A percentile compares a stretch with the other conserved stretches of the same genome.
These are phyloP conservation scores for Aegotheles bennettii DNA, from an alignment of 2,113 vertebrate species.

Conservation along the genomic window DNA sequence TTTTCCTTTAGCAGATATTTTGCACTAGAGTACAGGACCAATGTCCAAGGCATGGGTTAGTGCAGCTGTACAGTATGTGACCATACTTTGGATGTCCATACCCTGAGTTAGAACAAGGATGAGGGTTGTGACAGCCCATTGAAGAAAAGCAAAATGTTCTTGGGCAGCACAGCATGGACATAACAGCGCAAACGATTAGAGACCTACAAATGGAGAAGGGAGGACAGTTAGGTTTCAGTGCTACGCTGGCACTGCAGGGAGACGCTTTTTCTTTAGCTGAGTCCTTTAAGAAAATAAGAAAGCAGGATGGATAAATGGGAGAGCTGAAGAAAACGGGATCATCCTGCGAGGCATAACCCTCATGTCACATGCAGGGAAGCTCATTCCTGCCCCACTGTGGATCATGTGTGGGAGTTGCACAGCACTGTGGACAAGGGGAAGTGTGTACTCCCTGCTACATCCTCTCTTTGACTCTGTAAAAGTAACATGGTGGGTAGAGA, in stretches of 20 bases:
- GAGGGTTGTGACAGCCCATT: background rate
- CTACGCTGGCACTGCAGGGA: background rate
- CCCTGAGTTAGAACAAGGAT: background rate
- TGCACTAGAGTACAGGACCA: background rate
- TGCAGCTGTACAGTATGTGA: background rate
- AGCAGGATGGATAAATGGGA: background rate
- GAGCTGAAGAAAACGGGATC: background rate
- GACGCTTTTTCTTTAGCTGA: background rate
- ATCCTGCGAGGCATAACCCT: background rate
- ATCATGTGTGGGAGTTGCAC: background rate
- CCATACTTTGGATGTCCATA: background rate
- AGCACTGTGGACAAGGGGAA: background rate
- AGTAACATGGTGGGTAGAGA: background rate
- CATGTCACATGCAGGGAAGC: background rate
- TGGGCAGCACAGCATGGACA: background rate
- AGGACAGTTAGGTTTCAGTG: background rate
- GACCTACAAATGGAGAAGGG: background rate
- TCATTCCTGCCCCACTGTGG: background rate
- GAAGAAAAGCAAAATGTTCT: background rate
- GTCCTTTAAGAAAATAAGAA: background rate
- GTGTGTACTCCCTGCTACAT: background rate
- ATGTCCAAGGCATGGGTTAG: background rate
- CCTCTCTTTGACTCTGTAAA: background rate
- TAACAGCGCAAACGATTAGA: background rate
- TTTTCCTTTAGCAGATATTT: background rate